Evolutionary conservation across 2,113 vertebrate genomes (phyloP), one percentile per base, ranked within the genome.

Genomic region (Amazona vittata): DNA sequence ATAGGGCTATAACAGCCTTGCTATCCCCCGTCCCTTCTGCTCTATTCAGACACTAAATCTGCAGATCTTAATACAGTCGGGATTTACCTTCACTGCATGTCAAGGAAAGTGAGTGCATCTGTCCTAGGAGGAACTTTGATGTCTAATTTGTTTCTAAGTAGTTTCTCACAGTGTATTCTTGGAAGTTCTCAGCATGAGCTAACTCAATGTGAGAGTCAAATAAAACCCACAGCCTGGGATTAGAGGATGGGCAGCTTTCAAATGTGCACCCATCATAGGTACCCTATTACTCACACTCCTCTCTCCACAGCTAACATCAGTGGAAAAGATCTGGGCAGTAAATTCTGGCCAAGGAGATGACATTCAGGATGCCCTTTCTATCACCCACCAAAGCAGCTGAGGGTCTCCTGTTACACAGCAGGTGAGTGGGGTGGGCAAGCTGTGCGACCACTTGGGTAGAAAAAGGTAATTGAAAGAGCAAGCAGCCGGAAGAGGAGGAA

Each of bases 321-420:
- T 0, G 0, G 92, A 95, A 94, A 81, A 81, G 65, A 43, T 93
- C 65, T 89, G 92, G 80, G 43, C 49, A 63, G 52, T 7, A 69
- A 31, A n/a, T 91, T 74, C 74, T 47, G 12, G 57, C 86, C 90
- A 76, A 91, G 76, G 46, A 46, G 33, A 68, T 74, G 73, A 41
- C 9, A 5, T 83, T 81, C 49, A 1, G 63, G 41, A 92, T 93
- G 64, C 47, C 96, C 94, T 96, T 97, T 71, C 81, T 84, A 88
- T 93, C 33, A 86, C 33, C 53, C 83, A 79, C 46, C 67, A 93
- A 86, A 94, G 96, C 87, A 97, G 95, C 97, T 97, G 96, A 96
- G 87, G 62, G 65, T 76, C 77, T 98, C 96, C 84, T 75, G 78
- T 98, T 98, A 97, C 97, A 93, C 35, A 89, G 69, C 93, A 96